Base-by-base conservation (phyloP, 2,888 invertebrate genomes). In the Agonum fuliginosum region DNA sequence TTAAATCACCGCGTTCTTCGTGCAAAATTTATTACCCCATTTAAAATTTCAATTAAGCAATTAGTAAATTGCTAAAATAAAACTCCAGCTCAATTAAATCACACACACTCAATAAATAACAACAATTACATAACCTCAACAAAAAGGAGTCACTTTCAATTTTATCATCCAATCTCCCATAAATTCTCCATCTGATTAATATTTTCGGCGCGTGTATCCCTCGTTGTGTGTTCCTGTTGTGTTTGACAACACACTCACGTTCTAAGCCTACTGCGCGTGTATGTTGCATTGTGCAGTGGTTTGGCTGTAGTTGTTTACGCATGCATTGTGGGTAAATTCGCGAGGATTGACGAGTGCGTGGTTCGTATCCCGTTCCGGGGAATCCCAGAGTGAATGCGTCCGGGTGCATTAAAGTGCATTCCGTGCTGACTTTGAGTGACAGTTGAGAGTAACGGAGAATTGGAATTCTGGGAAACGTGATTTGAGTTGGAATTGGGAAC, bases 361-460 rank as follows among this genome's bases (percentile, higher is more conserved):
- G 37, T 41, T 41, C 27, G 41, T 34, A 67, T 69, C 69, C 69
- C 41, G 69, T 69, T 69, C 69, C 69, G 69, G 69, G 69, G 43
- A 43, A 27, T 69, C 43, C 69, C 69, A 69, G 27, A 14, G 14
- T 20, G 24, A 8, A 12, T 69, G 69, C 69, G 30, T 20, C 43
- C 24, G 30, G 6, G 58, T 58, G 30, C 30, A 30, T 24, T 27
- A n/a, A n/a, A n/a, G n/a, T n/a, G n/a, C n/a, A n/a, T n/a, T n/a
- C n/a, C n/a, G n/a, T n/a, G n/a, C n/a, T n/a, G n/a, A n/a, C n/a
- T n/a, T n/a, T n/a, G n/a, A n/a, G n/a, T n/a, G n/a, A n/a, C n/a
- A n/a, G n/a, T n/a, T n/a, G n/a, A n/a, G n/a, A n/a, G n/a, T n/a
- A n/a, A n/a, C n/a, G n/a, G n/a, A n/a, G n/a, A n/a, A n/a, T n/a